phyloP scores from a whole-genome alignment of 1,140 invertebrate genomes.

The Aphelinus atriplicis region DNA sequence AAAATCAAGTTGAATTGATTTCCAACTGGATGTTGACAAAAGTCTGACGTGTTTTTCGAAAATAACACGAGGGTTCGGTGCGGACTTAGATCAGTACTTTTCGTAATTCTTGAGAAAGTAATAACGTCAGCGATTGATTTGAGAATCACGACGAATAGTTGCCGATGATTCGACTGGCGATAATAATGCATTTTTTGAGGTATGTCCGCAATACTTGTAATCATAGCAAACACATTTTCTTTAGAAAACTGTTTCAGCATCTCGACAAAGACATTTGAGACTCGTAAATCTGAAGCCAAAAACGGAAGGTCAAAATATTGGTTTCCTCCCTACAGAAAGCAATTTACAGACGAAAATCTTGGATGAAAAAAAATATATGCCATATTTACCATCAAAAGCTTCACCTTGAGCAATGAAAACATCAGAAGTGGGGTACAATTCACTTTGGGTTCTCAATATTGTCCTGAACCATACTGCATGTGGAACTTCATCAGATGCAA shows the following conservation, averaged over 20 bases:
- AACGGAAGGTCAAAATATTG: too few species aligned
- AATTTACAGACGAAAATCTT: too few species aligned
- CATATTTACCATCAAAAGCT: too few species aligned
- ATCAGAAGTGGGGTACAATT: too few species aligned
- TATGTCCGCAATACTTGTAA: neutral
- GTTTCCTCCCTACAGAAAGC: too few species aligned
- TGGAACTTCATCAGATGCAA: too few species aligned
- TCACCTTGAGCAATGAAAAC: too few species aligned
- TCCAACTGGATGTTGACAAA: neutral
- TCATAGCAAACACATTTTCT: neutral
- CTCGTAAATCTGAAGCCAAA: neutral
- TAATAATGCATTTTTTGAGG: neutral
- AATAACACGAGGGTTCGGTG: too few species aligned
- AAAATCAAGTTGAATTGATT: slow-evolving; percentile 4
- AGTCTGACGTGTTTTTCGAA: too few species aligned
- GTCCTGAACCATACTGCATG: too few species aligned
- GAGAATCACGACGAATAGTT: neutral
- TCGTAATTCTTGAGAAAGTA: neutral
- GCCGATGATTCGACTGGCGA: neutral
- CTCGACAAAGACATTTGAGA: neutral
- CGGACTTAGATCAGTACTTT: neutral
- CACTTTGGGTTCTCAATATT: too few species aligned
- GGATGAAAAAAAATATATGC: too few species aligned
- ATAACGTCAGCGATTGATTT: neutral
- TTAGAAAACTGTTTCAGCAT: neutral